Conservation (phyloP, 92 coral and sea anemone genomes). For the Actinernus sp. region DNA sequence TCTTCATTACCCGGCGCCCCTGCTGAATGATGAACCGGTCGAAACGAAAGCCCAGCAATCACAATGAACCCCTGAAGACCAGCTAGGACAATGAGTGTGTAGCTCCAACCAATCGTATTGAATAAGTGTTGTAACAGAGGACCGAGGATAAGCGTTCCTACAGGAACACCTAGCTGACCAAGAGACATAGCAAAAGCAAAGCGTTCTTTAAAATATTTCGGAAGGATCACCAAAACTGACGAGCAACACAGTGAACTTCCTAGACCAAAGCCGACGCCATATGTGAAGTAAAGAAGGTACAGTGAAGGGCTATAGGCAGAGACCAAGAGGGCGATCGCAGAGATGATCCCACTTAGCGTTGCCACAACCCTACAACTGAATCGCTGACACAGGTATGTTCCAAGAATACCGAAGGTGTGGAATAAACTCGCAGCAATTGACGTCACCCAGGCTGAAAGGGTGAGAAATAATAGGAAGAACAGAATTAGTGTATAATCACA, state of each 20-base stretch:
- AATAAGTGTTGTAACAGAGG: constrained; percentile 6
- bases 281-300: constrained; percentile 15
- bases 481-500: no score
- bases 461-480: neutral
- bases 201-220: constrained; percentile 10
- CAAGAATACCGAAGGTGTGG: constrained; percentile 5
- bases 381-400: constrained; percentile 20
- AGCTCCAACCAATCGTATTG: constrained; percentile 3
- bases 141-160: constrained; percentile 14
- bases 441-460: constrained; percentile 28
- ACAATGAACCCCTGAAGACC: constrained; percentile 15
- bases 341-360: constrained; percentile 12
- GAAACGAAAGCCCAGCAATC: constrained; percentile 4
- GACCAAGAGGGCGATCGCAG: constrained; percentile 10
- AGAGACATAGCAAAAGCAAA: constrained; percentile 18
- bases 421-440: constrained; percentile 10
- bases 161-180: constrained; percentile 28
- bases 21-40: neutral
- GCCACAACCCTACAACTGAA: constrained; percentile 13
- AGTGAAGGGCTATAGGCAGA: constrained; percentile 19
- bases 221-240: constrained; percentile 14
- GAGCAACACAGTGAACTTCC: constrained; percentile 21
- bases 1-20: neutral
- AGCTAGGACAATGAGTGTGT: constrained; percentile 7
- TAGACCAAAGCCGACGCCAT: constrained; percentile 33